phyloP scores from a whole-genome alignment of 2,113 vertebrate species.

The Sceloporus tristichus region DNA sequence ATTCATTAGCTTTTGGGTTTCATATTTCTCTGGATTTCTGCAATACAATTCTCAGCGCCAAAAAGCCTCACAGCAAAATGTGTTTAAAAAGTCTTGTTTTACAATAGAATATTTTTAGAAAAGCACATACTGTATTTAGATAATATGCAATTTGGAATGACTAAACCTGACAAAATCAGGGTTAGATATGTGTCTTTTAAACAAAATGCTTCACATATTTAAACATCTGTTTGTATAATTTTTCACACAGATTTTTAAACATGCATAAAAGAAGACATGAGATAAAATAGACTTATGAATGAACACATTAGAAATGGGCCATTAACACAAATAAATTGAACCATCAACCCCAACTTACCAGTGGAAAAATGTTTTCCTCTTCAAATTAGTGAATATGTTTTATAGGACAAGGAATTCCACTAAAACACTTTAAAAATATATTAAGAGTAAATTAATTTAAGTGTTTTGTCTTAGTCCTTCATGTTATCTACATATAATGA shows the following conservation, averaged over 20 bases:
- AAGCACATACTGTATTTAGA: background rate
- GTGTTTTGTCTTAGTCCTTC: too few species aligned
- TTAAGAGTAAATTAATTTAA: background rate
- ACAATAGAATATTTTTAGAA: background rate
- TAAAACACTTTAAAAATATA: background rate
- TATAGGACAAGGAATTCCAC: background rate
- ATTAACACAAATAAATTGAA: background rate
- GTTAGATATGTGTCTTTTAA: too few species aligned
- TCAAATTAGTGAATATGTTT: background rate
- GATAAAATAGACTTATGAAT: too few species aligned
- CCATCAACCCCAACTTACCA: background rate
- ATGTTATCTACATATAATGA: background rate
- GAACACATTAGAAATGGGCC: too few species aligned
- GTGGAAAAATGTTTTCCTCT: background rate
- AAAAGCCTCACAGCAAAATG: background rate
- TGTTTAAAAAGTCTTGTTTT: background rate
- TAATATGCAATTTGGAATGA: background rate
- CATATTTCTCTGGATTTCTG: too few species aligned
- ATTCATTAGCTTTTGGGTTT: background rate
- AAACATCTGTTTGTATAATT: background rate
- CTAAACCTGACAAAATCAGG: too few species aligned
- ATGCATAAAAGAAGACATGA: background rate
- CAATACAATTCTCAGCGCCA: background rate
- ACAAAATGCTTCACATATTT: background rate
- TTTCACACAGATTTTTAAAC: background rate